A percentile compares a stretch with the other conserved stretches of the same genome.
Evolutionary conservation across 2,888 invertebrate genomes (phyloP).

Genomic region (Epinotia nisella): DNA sequence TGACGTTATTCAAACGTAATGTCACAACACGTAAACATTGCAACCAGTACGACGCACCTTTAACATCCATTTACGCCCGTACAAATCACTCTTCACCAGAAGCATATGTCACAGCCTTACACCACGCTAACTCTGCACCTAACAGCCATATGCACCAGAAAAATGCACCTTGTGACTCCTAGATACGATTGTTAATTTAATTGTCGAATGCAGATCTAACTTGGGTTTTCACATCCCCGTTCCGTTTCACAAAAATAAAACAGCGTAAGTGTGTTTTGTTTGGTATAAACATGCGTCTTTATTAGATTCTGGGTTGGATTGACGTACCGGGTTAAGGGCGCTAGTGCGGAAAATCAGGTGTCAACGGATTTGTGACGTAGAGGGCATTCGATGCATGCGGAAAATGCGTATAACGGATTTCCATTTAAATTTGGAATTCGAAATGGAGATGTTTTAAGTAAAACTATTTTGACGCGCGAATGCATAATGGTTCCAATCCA

Average conservation of each 20-base stretch:
- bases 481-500: background rate
- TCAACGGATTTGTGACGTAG: constrained; percentile 63
- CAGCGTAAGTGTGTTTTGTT: constrained; percentile 1
- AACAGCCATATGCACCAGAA: constrained; percentile 27
- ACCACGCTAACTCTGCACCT: constrained; percentile 25
- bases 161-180: constrained; percentile 43
- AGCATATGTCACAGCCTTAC: constrained; percentile 52
- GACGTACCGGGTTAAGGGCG: constrained; percentile 53
- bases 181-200: constrained; percentile 3
- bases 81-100: constrained; percentile 55
- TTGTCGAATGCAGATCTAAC: constrained; percentile 39
- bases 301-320: constrained; percentile 54
- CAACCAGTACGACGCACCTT: constrained; percentile 19
- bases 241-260: constrained; percentile 35
- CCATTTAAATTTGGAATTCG: constrained; percentile 40
- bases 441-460: constrained; percentile 33
- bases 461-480: constrained; percentile 34
- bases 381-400: constrained; percentile 44
- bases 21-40: constrained; percentile 6
- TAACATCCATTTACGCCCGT: constrained; percentile 44
- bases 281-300: constrained; percentile 38
- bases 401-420: constrained; percentile 43
- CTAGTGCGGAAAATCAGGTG: constrained; percentile 78
- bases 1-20: background rate
- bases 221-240: constrained; percentile 51